A percentile compares a stretch with the other conserved stretches of the same genome.
Evolutionary conservation across 2,797 vertebrate species (phyloP).

Genomic region (Hafferia zeledoni): DNA sequence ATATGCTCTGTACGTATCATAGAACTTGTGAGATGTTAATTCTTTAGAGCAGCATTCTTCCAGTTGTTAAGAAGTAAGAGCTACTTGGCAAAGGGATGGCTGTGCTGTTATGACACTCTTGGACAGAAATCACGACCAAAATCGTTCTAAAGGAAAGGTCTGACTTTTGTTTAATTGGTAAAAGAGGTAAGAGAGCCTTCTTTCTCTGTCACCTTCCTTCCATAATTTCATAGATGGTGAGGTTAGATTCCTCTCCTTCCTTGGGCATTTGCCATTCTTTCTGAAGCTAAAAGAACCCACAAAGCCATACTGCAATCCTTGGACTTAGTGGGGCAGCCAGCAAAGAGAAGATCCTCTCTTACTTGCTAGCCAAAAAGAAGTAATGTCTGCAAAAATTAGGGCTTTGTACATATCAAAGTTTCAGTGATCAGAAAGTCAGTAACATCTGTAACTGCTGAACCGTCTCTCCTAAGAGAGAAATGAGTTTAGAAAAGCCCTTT

Average conservation of each 20-base stretch:
- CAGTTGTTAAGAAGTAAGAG: not conserved
- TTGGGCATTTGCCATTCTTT: not conserved
- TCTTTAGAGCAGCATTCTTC: not conserved
- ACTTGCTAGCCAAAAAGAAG: not conserved
- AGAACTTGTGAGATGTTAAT: not conserved
- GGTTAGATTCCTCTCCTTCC: not conserved
- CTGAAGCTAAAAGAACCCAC: not conserved
- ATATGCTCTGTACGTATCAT: not conserved
- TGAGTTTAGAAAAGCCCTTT: not conserved
- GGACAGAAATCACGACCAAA: not conserved
- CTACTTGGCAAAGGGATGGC: not conserved
- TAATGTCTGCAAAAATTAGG: not conserved
- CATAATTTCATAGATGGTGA: accelerated
- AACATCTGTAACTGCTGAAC: not conserved
- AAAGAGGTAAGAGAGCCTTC: not conserved
- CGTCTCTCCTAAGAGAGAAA: not conserved
- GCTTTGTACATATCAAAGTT: not conserved
- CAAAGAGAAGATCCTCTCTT: not conserved
- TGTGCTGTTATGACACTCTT: not conserved
- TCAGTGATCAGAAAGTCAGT: not conserved
- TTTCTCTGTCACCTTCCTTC: not conserved
- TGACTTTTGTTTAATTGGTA: not conserved
- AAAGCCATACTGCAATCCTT: not conserved
- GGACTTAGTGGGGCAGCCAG: not conserved
- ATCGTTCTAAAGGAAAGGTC: not conserved